phyloP scores from a whole-genome alignment of 2,888 invertebrate genomes.

The Lasioglossum figueresi region DNA sequence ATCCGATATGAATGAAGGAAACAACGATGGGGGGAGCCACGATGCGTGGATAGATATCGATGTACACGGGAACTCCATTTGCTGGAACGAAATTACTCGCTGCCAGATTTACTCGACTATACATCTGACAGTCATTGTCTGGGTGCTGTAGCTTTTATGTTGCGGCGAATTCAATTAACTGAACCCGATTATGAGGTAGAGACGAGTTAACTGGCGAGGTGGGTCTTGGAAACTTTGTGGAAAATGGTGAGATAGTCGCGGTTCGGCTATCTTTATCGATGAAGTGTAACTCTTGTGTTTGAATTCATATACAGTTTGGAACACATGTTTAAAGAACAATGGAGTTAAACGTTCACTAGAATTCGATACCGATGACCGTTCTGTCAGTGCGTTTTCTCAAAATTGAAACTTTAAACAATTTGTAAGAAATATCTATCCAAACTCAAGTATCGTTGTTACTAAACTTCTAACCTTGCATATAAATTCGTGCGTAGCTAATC shows the following conservation, averaged over 20 bases:
- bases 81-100: neutral
- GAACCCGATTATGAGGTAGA: neutral
- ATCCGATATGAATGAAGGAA: constrained; percentile 42
- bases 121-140: neutral
- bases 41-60: neutral
- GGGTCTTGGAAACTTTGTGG: neutral
- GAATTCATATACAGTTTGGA: neutral
- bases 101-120: constrained; percentile 6
- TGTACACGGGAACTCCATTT: constrained; percentile 12
- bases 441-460: no score
- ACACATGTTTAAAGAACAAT: neutral
- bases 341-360: neutral
- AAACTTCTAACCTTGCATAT: no score
- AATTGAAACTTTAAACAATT: neutral
- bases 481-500: no score
- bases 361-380: neutral
- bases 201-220: neutral
- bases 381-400: neutral
- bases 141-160: neutral
- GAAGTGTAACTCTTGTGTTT: neutral
- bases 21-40: neutral
- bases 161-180: neutral
- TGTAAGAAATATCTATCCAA: neutral
- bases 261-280: neutral
- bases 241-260: neutral